phyloP scores from a whole-genome alignment of 2,888 invertebrate genomes.

The Drosophila quinaria region DNA sequence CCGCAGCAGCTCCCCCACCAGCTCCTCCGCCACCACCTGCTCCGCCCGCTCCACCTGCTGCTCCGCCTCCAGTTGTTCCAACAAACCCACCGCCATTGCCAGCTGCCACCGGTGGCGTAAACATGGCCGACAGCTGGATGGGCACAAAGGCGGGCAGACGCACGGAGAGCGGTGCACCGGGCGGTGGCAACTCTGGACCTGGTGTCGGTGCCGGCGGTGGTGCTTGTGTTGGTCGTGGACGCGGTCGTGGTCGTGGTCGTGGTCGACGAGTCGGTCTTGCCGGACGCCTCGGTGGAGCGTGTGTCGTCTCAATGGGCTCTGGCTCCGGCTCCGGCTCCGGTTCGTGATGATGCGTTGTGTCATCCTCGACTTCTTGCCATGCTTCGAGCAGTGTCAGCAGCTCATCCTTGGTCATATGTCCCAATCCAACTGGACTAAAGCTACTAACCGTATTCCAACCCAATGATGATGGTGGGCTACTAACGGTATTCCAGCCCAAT shows the following conservation, averaged over 20 bases:
- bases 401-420: conserved; percentile 82
- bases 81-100: background rate
- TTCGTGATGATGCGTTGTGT: conserved; percentile 20
- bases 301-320: conserved; percentile 83
- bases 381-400: conserved; percentile 79
- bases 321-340: conserved; percentile 70
- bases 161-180: conserved; percentile 76
- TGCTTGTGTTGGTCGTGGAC: conserved; percentile 3
- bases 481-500: too few relatives aligned
- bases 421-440: conserved; percentile 64
- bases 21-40: background rate
- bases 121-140: conserved; percentile 83
- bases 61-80: background rate
- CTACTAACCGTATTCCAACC: conserved; percentile 64
- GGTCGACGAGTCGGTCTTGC: conserved; percentile 5
- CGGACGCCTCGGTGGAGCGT: conserved; percentile 22
- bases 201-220: conserved; percentile 15
- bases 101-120: conserved; percentile 79
- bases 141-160: conserved; percentile 83
- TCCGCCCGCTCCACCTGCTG: background rate
- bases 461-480: conserved; percentile 22
- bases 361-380: conserved; percentile 75
- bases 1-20: background rate
- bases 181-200: background rate
- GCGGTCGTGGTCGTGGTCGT: conserved; percentile 11